Percentiles rank a stretch among this genome's conserved stretches.
Evolutionary conservation across 1,140 invertebrate species (phyloP).

Genomic region (Calliphora vicina): DNA sequence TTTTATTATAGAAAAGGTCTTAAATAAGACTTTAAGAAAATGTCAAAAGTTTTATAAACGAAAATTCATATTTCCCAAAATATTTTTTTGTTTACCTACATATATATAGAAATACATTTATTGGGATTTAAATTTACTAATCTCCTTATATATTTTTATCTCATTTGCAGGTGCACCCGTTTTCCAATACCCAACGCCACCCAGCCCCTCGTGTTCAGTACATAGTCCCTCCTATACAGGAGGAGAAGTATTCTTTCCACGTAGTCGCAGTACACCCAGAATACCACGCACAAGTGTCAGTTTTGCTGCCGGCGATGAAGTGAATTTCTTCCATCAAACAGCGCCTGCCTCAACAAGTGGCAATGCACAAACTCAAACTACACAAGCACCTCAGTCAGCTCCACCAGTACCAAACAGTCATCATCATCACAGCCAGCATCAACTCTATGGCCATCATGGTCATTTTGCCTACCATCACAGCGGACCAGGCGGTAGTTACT

Average conservation of each 20-base stretch:
- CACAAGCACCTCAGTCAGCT: slow-evolving; percentile 55
- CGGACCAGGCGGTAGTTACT: slow-evolving; percentile 40
- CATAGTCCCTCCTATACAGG: slow-evolving; percentile 44
- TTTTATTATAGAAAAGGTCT: too few relatives aligned
- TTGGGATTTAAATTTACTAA: too few relatives aligned
- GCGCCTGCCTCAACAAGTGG: slow-evolving; percentile 44
- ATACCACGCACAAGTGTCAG: slow-evolving; percentile 57
- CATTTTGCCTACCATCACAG: slow-evolving; percentile 33
- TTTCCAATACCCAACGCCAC: slow-evolving; percentile 60
- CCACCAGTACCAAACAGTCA: slow-evolving; percentile 57
- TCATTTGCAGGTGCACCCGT: slow-evolving; percentile 53
- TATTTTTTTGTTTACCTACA: too few relatives aligned
- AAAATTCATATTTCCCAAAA: too few relatives aligned
- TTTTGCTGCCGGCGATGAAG: slow-evolving; percentile 55
- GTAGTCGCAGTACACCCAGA: slow-evolving; percentile 47
- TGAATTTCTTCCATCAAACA: slow-evolving; percentile 55
- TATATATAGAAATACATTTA: too few relatives aligned
- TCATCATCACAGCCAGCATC: slow-evolving; percentile 47
- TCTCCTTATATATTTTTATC: too few relatives aligned
- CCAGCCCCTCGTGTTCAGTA: slow-evolving; percentile 54
- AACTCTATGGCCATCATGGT: slow-evolving; percentile 48
- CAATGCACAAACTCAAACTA: slow-evolving; percentile 39
- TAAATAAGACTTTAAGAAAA: too few relatives aligned
- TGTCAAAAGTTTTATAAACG: too few relatives aligned
- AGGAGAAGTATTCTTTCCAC: slow-evolving; percentile 58